A percentile compares a stretch with the other conserved stretches of the same genome.
Conservation (phyloP, 1,140 invertebrate genomes). For the Hormaphis cornu region DNA sequence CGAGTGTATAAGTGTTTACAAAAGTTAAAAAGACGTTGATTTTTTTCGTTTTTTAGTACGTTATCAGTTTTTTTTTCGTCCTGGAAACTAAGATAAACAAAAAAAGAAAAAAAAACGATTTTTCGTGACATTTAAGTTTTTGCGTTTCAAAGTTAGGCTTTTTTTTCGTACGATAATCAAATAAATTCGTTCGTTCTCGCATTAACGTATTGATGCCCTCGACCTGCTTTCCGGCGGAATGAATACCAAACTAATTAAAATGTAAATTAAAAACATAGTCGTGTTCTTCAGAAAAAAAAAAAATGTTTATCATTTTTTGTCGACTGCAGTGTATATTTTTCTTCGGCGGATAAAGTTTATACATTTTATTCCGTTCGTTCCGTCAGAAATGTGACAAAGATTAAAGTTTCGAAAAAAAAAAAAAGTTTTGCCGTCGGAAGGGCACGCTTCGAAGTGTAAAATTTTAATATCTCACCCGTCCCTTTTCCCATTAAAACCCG, state of each 20-base stretch:
- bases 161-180: not conserved
- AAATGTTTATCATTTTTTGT: not conserved
- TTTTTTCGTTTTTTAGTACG: no score
- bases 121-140: not conserved
- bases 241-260: not conserved
- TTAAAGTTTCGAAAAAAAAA: constrained; percentile 11
- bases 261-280: not conserved
- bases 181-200: not conserved
- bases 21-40: no score
- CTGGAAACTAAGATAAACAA: no score
- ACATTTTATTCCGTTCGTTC: not conserved
- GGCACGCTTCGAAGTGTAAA: not conserved
- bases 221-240: not conserved
- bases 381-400: not conserved
- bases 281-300: no score
- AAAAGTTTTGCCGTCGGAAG: not conserved
- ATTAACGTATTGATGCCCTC: not conserved
- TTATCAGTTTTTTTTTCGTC: no score
- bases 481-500: not conserved
- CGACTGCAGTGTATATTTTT: no score
- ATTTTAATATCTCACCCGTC: constrained; percentile 13
- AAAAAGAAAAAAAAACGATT: no score
- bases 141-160: not conserved
- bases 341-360: not conserved
- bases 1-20: no score